Conservation (phyloP, 2,888 invertebrate species). For the Galerucella nymphaeae region DNA sequence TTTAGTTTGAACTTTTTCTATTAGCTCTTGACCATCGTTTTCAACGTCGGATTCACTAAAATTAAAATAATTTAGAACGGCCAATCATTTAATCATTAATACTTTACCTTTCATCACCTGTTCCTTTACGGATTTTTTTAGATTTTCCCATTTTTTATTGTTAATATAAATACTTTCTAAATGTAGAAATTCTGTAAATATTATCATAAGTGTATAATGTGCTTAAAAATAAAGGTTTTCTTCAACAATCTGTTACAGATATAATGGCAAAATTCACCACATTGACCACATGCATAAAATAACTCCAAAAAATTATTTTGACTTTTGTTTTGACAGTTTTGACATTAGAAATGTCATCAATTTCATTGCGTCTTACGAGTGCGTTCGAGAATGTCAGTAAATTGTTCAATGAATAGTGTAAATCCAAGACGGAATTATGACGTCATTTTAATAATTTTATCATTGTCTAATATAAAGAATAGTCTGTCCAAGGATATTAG, state of each 20-base stretch:
- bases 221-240: constrained; percentile 30
- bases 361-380: neutral
- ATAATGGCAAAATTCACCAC: constrained; percentile 34
- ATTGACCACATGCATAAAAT: constrained; percentile 37
- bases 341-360: constrained; percentile 18
- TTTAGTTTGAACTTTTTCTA: constrained; percentile 57
- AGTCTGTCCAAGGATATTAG: no score
- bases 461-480: no score
- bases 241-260: constrained; percentile 43
- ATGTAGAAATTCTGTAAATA: constrained; percentile 51
- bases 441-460: no score
- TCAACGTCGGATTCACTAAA: constrained; percentile 73
- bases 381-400: neutral
- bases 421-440: no score
- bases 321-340: constrained; percentile 24
- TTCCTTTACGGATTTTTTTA: constrained; percentile 84
- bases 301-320: constrained; percentile 24
- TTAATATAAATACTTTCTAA: constrained; percentile 48
- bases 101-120: constrained; percentile 79
- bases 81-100: neutral
- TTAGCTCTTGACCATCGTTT: constrained; percentile 55
- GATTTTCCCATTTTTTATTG: constrained; percentile 76
- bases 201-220: constrained; percentile 57
- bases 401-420: neutral
- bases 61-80: constrained; percentile 52